Percentiles rank a stretch among this genome's conserved stretches.
Conservation (phyloP, 2,113 vertebrate species). For the Colistium nudipinnis region DNA sequence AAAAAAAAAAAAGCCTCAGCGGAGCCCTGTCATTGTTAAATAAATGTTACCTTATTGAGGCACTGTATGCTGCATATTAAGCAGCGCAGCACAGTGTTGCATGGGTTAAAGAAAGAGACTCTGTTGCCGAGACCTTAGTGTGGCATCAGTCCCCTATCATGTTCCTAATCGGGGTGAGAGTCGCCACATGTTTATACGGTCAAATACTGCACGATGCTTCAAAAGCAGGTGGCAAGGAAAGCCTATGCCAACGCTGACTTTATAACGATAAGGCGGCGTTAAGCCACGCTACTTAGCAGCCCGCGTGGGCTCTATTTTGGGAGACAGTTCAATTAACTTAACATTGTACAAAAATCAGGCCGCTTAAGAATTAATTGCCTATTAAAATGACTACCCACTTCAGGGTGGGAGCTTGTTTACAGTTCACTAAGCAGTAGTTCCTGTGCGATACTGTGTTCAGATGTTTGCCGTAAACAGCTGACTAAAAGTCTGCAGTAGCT, state of each 20-base stretch:
- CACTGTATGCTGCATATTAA: slow-evolving; percentile 3
- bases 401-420: slow-evolving; percentile 69
- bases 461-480: slow-evolving; percentile 63
- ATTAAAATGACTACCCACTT: slow-evolving; percentile 71
- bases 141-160: slow-evolving; percentile 31
- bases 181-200: slow-evolving; percentile 43
- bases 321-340: slow-evolving; percentile 73
- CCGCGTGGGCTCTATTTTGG: slow-evolving; percentile 66
- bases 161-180: slow-evolving; percentile 44
- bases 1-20: slow-evolving; percentile 45
- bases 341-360: slow-evolving; percentile 65
- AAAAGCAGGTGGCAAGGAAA: slow-evolving; percentile 40
- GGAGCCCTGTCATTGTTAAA: slow-evolving; percentile 60
- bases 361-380: slow-evolving; percentile 75
- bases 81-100: slow-evolving; percentile 5
- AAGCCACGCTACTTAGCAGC: slow-evolving; percentile 52
- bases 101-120: slow-evolving; percentile 17
- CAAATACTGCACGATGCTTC: slow-evolving; percentile 35
- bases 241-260: slow-evolving; percentile 57
- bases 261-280: slow-evolving; percentile 55
- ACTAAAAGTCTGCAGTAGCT: slow-evolving; percentile 51
- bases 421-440: slow-evolving; percentile 58
- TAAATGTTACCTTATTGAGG: slow-evolving; percentile 49
- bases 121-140: slow-evolving; percentile 29
- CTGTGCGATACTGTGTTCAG: slow-evolving; percentile 51